These are phyloP conservation scores for Pagrus major DNA, from an alignment of 2,113 vertebrate genomes.

Conservation along the genomic window DNA sequence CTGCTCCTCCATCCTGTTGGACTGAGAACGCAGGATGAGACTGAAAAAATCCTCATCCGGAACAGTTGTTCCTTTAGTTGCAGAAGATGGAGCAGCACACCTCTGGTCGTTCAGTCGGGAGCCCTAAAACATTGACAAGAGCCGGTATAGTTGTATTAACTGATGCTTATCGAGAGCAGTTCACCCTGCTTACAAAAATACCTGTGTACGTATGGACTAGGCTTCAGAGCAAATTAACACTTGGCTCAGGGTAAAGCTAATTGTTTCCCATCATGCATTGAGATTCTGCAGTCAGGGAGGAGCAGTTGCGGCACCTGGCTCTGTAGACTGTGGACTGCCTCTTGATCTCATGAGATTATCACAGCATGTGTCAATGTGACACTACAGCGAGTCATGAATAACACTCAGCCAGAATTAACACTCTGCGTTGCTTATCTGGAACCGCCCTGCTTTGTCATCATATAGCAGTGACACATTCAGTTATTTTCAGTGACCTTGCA, in stretches of 20 bases:
- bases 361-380: neutral
- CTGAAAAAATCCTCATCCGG: conserved; percentile 97
- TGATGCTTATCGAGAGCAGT: neutral
- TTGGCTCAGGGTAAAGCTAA: neutral
- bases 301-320: neutral
- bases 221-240: neutral
- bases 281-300: neutral
- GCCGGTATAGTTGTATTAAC: neutral
- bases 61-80: conserved; percentile 89
- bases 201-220: too few species aligned
- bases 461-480: neutral
- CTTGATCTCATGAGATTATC: conserved; percentile 8
- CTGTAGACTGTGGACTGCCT: neutral
- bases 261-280: conserved; percentile 23
- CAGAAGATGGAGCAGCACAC: conserved; percentile 88
- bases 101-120: conserved; percentile 95
- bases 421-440: neutral
- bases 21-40: conserved; percentile 94
- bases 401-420: neutral
- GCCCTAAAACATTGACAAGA: conserved; percentile 80
- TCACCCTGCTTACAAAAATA: too few species aligned
- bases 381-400: neutral
- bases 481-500: neutral
- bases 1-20: conserved; percentile 96
- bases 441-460: neutral